phyloP scores from a whole-genome alignment of 2,888 invertebrate species.

The Mycalesis mineus region DNA sequence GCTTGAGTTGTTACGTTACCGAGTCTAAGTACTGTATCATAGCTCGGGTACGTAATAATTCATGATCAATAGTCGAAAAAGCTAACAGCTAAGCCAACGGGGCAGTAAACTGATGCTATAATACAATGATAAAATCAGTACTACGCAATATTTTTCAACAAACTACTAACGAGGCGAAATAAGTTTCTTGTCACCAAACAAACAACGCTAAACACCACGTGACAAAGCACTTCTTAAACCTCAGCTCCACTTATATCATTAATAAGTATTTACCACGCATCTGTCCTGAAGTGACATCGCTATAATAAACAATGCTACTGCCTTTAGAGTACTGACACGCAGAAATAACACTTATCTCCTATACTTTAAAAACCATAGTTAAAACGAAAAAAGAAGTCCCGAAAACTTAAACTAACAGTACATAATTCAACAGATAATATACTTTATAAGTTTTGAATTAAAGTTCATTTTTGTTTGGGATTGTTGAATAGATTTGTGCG shows the following conservation, averaged over 20 bases:
- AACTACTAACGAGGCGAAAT: slow-evolving; percentile 11
- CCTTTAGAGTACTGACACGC: not conserved
- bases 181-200: slow-evolving; percentile 20
- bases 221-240: slow-evolving; percentile 18
- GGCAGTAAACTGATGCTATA: too few species aligned
- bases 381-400: not conserved
- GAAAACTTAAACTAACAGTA: not conserved
- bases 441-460: not conserved
- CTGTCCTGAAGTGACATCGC: slow-evolving; percentile 37
- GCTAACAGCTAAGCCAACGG: too few species aligned
- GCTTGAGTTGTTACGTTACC: too few species aligned
- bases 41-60: too few species aligned
- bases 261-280: slow-evolving; percentile 33
- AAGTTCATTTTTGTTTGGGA: not conserved
- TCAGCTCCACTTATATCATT: slow-evolving; percentile 29
- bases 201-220: slow-evolving; percentile 16
- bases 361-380: not conserved
- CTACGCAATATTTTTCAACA: not conserved
- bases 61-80: too few species aligned
- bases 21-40: too few species aligned
- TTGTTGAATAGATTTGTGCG: not conserved
- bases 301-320: slow-evolving; percentile 32
- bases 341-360: not conserved
- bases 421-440: not conserved
- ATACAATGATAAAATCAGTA: too few species aligned